Percentiles rank a stretch among this genome's conserved stretches.
phyloP scores from a whole-genome alignment of 1,140 invertebrate species.

The Pogonomyrmex californicus region DNA sequence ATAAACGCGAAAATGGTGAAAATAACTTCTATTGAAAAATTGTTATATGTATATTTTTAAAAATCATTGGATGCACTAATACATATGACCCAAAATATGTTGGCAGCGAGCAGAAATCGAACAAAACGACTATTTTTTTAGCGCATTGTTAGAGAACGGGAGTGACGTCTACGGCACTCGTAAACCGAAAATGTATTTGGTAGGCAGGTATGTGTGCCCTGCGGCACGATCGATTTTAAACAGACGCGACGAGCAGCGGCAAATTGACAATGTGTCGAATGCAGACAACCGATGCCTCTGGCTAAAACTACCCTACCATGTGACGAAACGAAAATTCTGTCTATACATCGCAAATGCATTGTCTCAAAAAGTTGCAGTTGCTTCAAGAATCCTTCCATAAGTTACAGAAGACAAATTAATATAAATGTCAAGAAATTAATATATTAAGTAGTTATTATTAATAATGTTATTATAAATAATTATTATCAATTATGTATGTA shows the following conservation, averaged over 20 bases:
- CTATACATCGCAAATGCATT: conserved; percentile 23
- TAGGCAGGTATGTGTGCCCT: conserved; percentile 76
- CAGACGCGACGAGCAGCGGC: conserved; percentile 78
- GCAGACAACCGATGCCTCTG: conserved; percentile 82
- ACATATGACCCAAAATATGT: not conserved
- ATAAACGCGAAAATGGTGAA: not conserved
- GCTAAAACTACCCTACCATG: conserved; percentile 80
- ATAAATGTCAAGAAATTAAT: not conserved
- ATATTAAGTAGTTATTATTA: too few species aligned
- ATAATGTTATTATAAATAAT: conserved; percentile 16
- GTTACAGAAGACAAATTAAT: not conserved
- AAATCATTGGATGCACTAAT: conserved; percentile 26
- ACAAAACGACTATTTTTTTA: conserved; percentile 61
- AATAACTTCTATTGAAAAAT: conserved; percentile 42
- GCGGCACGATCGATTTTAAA: conserved; percentile 84
- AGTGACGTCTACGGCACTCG: conserved; percentile 60
- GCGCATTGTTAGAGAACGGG: conserved; percentile 55
- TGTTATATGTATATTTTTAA: not conserved
- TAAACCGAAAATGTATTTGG: conserved; percentile 67
- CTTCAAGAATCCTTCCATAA: not conserved
- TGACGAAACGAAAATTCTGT: conserved; percentile 63
- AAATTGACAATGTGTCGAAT: conserved; percentile 86
- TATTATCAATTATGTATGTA: conserved; percentile 2
- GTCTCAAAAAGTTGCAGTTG: not conserved
- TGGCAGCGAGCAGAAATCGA: conserved; percentile 19